Conservation (phyloP, 2,888 invertebrate genomes). For the Lochmaea capreae region DNA sequence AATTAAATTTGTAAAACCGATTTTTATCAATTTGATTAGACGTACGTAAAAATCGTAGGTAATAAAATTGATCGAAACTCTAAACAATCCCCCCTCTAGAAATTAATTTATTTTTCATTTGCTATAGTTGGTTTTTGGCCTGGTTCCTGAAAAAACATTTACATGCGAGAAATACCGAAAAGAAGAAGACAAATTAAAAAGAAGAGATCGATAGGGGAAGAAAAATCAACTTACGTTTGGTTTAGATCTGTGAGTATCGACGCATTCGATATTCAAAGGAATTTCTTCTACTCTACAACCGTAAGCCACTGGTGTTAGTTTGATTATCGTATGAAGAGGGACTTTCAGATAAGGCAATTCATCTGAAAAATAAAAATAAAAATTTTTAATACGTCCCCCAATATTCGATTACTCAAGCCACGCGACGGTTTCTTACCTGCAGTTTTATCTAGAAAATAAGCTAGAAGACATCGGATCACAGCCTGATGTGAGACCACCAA, state of each 20-base stretch:
- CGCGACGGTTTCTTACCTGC: conserved; percentile 72
- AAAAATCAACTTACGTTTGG: conserved; percentile 74
- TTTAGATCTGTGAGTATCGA: conserved; percentile 95
- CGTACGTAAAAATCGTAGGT: neutral
- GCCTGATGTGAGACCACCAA: conserved; percentile 98
- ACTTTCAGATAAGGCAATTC: conserved; percentile 92
- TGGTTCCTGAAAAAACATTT: conserved; percentile 61
- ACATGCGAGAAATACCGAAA: conserved; percentile 44
- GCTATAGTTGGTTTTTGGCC: conserved; percentile 52
- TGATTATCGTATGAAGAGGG: conserved; percentile 95
- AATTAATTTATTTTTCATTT: conserved; percentile 28
- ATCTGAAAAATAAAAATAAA: conserved; percentile 68
- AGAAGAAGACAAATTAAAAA: neutral
- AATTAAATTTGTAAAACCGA: too few species aligned
- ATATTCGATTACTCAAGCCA: neutral
- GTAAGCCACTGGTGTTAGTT: conserved; percentile 97
- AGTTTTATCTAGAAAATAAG: conserved; percentile 96
- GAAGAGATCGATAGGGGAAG: conserved; percentile 1
- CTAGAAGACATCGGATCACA: conserved; percentile 92
- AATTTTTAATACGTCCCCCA: neutral
- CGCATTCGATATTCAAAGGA: conserved; percentile 90
- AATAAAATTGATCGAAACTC: neutral
- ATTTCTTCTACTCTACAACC: conserved; percentile 97
- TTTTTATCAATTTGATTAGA: too few species aligned
- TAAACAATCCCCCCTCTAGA: neutral